Evolutionary conservation across 1,140 invertebrate species (phyloP).

Genomic region (Tetragnatha versicolor): DNA sequence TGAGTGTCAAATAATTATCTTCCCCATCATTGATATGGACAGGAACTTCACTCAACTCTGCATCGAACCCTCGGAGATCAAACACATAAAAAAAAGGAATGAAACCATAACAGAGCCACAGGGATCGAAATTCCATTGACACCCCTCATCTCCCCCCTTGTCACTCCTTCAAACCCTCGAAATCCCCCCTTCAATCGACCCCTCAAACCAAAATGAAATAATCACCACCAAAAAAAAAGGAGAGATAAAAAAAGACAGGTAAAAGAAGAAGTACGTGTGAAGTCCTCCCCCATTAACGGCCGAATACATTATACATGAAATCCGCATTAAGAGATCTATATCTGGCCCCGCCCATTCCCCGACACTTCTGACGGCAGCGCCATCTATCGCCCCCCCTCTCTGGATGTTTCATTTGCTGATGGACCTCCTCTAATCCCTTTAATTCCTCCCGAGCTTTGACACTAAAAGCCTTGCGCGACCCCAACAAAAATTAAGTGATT

Average conservation of each 20-base stretch:
- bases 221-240: not conserved
- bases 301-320: slow-evolving; percentile 18
- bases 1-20: too few relatives aligned
- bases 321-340: slow-evolving; percentile 12
- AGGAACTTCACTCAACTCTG: too few relatives aligned
- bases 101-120: too few relatives aligned
- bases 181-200: too few relatives aligned
- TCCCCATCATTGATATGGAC: too few relatives aligned
- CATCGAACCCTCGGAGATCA: too few relatives aligned
- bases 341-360: too few relatives aligned
- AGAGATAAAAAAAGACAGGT: not conserved
- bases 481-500: not conserved
- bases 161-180: too few relatives aligned
- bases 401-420: slow-evolving; percentile 25
- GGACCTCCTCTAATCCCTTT: not conserved
- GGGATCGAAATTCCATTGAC: too few relatives aligned
- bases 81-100: too few relatives aligned
- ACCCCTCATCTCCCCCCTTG: too few relatives aligned
- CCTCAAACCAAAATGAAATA: not conserved
- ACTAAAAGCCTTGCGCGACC: not conserved
- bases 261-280: not conserved
- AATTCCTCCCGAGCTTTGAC: not conserved
- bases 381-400: too few relatives aligned
- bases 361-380: not conserved
- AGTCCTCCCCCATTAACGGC: slow-evolving; percentile 16